Evolutionary conservation across 2,113 vertebrate species (phyloP).

Genomic region (Otocyon megalotis): DNA sequence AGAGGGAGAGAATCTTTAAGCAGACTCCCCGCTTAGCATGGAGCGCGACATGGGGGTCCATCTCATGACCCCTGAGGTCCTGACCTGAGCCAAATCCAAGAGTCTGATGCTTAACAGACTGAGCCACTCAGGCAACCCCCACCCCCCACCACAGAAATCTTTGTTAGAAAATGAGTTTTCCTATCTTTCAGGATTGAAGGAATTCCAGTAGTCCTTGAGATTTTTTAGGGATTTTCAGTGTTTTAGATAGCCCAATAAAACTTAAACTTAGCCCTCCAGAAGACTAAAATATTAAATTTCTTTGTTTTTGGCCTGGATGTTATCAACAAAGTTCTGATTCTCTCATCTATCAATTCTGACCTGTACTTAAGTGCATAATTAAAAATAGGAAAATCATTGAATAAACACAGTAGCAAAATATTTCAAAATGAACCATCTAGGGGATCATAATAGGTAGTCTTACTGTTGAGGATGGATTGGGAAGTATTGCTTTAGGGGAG

Average conservation of each 20-base stretch:
- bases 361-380: conserved; percentile 34
- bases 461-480: conserved; percentile 11
- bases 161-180: background rate
- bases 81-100: background rate
- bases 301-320: conserved; percentile 51
- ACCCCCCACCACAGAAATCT: background rate
- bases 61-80: background rate
- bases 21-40: background rate
- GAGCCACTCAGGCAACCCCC: background rate
- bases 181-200: conserved; percentile 8
- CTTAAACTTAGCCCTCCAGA: background rate
- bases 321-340: conserved; percentile 1
- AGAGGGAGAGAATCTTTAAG: background rate
- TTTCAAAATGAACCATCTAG: conserved; percentile 27
- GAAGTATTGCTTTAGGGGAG: conserved; percentile 9
- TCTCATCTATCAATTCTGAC: conserved; percentile 54
- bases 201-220: background rate
- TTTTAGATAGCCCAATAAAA: conserved; percentile 57
- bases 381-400: conserved; percentile 56
- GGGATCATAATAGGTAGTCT: background rate
- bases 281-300: conserved; percentile 46
- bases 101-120: background rate
- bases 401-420: conserved; percentile 51
- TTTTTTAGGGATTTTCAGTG: background rate
- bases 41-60: too few species aligned